phyloP scores from a whole-genome alignment of 2,888 invertebrate species.

The Athrips mouffetella region DNA sequence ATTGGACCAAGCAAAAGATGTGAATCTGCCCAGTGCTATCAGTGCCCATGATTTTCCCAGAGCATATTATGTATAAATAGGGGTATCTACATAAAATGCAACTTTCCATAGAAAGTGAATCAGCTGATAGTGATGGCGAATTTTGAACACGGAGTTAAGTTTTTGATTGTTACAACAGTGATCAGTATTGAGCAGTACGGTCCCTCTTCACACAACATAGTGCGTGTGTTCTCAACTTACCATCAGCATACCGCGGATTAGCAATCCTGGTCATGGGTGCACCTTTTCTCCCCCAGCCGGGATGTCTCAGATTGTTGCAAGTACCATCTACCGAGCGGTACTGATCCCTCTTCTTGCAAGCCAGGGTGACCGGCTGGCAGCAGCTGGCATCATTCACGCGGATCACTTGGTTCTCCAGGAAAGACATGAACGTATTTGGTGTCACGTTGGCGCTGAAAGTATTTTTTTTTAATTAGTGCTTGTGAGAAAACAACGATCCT shows the following conservation, averaged over 20 bases:
- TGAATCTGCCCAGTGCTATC: too few relatives aligned
- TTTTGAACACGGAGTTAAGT: too few relatives aligned
- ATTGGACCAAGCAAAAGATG: too few relatives aligned
- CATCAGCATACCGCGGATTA: conserved; percentile 80
- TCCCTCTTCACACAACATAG: too few relatives aligned
- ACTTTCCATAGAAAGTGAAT: too few relatives aligned
- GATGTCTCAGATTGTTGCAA: conserved; percentile 85
- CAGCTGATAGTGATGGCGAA: too few relatives aligned
- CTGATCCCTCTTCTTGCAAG: conserved; percentile 37
- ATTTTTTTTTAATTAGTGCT: not conserved
- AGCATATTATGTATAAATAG: too few relatives aligned
- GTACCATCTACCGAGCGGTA: conserved; percentile 88
- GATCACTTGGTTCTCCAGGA: conserved; percentile 59
- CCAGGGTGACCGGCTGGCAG: conserved; percentile 48
- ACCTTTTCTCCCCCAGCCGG: conserved; percentile 81
- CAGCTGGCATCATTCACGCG: conserved; percentile 42
- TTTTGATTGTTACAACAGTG: too few relatives aligned
- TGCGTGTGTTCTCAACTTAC: conserved; percentile 42
- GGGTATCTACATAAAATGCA: too few relatives aligned
- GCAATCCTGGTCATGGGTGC: conserved; percentile 79
- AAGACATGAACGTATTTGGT: conserved; percentile 69
- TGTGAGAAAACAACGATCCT: too few relatives aligned
- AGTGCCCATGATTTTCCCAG: too few relatives aligned
- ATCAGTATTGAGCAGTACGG: too few relatives aligned
- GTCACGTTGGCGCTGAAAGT: conserved; percentile 50